Conservation (phyloP, 2,888 invertebrate species). For the Diplazon laetatorius region DNA sequence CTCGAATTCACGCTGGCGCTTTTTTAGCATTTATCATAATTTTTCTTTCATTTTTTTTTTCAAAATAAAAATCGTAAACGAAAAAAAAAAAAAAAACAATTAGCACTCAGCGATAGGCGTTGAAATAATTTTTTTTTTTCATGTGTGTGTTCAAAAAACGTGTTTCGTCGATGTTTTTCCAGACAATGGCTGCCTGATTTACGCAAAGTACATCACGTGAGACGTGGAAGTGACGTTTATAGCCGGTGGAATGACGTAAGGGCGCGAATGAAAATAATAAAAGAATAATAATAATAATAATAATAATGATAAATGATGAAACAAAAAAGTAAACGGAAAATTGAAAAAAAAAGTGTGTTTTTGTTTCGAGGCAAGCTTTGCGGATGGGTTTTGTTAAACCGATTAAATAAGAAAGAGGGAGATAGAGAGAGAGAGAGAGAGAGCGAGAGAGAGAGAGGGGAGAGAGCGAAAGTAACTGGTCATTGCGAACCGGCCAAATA, state of each 20-base stretch:
- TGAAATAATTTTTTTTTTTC: too few species aligned
- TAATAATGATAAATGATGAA: too few species aligned
- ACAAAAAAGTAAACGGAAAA: too few species aligned
- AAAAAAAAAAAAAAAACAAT: neutral
- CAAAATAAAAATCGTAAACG: neutral
- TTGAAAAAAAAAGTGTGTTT: conserved; percentile 48
- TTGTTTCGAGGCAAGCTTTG: conserved; percentile 61
- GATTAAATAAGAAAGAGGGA: too few species aligned
- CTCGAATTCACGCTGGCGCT: conserved; percentile 59
- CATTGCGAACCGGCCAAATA: conserved; percentile 52
- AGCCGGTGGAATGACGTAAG: conserved; percentile 59
- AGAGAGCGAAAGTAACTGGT: conserved; percentile 47
- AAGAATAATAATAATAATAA: too few species aligned
- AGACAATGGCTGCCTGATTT: conserved; percentile 68
- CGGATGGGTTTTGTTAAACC: conserved; percentile 55
- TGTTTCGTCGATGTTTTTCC: conserved; percentile 68
- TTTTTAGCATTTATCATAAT: conserved; percentile 34
- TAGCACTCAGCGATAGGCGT: conserved; percentile 35
- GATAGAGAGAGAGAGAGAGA: conserved; percentile 34
- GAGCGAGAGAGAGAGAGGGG: conserved; percentile 30
- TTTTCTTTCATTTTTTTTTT: too few species aligned
- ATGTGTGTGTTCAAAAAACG: conserved; percentile 56
- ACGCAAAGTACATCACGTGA: conserved; percentile 67
- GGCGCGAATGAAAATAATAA: conserved; percentile 25
- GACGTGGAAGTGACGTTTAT: conserved; percentile 61